These are phyloP conservation scores for Nephrotoma appendiculata DNA, from an alignment of 2,888 invertebrate species.

Conservation along the genomic window DNA sequence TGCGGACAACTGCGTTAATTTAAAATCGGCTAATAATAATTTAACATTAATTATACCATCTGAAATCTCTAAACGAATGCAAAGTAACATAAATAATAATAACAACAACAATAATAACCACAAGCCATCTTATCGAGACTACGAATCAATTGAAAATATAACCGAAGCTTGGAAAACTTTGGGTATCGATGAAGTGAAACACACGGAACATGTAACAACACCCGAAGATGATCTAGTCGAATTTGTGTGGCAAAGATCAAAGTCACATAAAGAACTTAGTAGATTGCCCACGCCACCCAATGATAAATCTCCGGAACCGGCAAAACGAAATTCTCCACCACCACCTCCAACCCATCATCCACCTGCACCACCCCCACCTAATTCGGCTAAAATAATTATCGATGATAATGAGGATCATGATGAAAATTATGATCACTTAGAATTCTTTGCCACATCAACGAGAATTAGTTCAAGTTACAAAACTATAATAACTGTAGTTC, in stretches of 20 bases:
- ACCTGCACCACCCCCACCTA: background rate
- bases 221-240: conserved; percentile 28
- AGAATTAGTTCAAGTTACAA: conserved; percentile 53
- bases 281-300: conserved; percentile 16
- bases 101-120: background rate
- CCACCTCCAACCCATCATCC: background rate
- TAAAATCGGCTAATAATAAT: background rate
- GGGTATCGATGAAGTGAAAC: conserved; percentile 57
- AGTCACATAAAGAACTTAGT: conserved; percentile 24
- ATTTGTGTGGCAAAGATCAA: conserved; percentile 32
- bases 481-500: conserved; percentile 48
- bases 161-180: conserved; percentile 71
- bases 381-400: conserved; percentile 18
- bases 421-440: conserved; percentile 62
- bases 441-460: conserved; percentile 65
- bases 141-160: conserved; percentile 62
- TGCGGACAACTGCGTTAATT: background rate
- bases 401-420: conserved; percentile 19
- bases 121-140: conserved; percentile 29
- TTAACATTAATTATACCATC: background rate
- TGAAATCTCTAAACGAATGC: background rate
- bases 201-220: conserved; percentile 41
- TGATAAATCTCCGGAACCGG: background rate
- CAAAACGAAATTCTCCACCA: background rate
- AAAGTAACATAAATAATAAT: background rate